phyloP scores from a whole-genome alignment of 2,888 invertebrate genomes.

The Nomada goodeniana region DNA sequence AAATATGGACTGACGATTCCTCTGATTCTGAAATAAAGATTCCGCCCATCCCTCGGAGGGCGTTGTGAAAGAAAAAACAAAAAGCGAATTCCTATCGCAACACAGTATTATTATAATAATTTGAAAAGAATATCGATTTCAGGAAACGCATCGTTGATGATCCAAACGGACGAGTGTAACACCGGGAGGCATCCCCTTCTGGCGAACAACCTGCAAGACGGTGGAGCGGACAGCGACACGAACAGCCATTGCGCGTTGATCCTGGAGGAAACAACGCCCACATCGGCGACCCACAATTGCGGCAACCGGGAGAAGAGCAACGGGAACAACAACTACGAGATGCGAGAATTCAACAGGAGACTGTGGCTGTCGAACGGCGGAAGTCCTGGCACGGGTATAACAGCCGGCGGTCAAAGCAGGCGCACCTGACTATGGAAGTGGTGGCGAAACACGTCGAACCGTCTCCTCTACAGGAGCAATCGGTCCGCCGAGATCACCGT shows the following conservation, averaged over 20 bases:
- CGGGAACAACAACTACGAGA: slow-evolving; percentile 92
- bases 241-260: slow-evolving; percentile 87
- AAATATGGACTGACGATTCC: not conserved
- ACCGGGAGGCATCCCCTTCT: slow-evolving; percentile 82
- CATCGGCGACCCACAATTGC: slow-evolving; percentile 78
- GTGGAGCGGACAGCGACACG: slow-evolving; percentile 87
- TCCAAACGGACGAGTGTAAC: slow-evolving; percentile 83
- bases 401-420: slow-evolving; percentile 84
- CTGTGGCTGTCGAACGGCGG: slow-evolving; percentile 80
- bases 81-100: too few relatives aligned
- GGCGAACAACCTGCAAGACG: slow-evolving; percentile 81
- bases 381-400: slow-evolving; percentile 84
- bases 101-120: too few relatives aligned
- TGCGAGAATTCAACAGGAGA: slow-evolving; percentile 88
- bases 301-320: slow-evolving; percentile 87
- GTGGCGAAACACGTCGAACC: slow-evolving; percentile 81
- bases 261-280: slow-evolving; percentile 84
- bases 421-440: slow-evolving; percentile 84
- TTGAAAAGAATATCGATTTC: slow-evolving; percentile 43
- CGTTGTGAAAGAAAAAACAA: too few relatives aligned
- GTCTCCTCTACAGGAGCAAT: slow-evolving; percentile 80
- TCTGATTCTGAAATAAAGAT: too few relatives aligned
- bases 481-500: slow-evolving; percentile 78
- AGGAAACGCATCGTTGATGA: slow-evolving; percentile 79
- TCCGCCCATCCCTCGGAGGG: too few relatives aligned